phyloP scores from a whole-genome alignment of 2,888 invertebrate species.

The Ectemnius continuus region DNA sequence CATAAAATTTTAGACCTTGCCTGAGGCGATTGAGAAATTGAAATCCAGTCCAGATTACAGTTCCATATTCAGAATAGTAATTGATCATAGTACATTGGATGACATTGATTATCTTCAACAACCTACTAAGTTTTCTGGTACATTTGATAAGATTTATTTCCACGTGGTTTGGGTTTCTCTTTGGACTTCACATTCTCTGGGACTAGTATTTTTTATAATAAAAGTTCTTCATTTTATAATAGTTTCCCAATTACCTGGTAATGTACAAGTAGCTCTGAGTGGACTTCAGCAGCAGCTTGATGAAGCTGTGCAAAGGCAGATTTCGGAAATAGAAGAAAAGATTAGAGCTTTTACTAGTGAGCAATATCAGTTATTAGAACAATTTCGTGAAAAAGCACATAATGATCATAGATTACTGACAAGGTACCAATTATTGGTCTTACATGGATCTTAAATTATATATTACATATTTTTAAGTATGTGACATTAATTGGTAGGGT shows the following conservation, averaged over 20 bases:
- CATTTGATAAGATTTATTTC: not conserved
- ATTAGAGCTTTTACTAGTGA: conserved; percentile 87
- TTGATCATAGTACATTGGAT: conserved; percentile 81
- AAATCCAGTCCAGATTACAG: conserved; percentile 85
- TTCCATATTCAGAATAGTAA: conserved; percentile 84
- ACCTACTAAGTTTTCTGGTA: conserved; percentile 73
- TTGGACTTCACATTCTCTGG: not conserved
- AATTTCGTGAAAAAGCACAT: conserved; percentile 85
- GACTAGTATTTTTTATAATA: conserved; percentile 4
- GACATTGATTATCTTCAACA: conserved; percentile 75
- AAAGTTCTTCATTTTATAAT: conserved; percentile 18
- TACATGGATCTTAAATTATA: conserved; percentile 8
- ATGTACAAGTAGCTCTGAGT: conserved; percentile 80
- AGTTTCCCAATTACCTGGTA: conserved; percentile 78
- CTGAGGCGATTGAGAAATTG: conserved; percentile 81
- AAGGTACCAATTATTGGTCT: conserved; percentile 77
- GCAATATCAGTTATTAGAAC: conserved; percentile 87
- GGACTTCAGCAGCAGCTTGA: conserved; percentile 84
- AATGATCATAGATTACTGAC: conserved; percentile 85
- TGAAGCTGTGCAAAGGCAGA: conserved; percentile 84
- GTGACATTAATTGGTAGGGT: conserved; percentile 48
- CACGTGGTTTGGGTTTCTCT: not conserved
- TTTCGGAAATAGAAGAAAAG: conserved; percentile 85
- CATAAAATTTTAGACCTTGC: conserved; percentile 79
- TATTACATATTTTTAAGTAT: not conserved